phyloP scores from a whole-genome alignment of 2,797 vertebrate species.

The Enteromius radiatus region DNA sequence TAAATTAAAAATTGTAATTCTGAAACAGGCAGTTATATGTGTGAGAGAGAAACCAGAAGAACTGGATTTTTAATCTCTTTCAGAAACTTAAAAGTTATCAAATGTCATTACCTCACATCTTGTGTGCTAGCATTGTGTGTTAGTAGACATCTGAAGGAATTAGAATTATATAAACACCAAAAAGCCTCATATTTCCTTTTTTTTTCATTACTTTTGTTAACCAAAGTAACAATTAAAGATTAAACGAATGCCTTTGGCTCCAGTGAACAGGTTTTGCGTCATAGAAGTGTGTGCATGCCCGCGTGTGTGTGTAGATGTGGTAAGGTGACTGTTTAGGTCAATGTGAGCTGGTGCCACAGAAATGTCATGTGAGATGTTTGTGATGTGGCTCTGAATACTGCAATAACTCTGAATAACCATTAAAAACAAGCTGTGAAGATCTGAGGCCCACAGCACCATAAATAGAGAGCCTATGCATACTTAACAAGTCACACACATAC shows the following conservation, averaged over 20 bases:
- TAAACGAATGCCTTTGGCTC: conserved; percentile 18
- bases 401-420: conserved; percentile 28
- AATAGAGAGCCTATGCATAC: background rate
- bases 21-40: background rate
- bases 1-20: background rate
- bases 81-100: background rate
- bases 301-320: background rate
- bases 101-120: background rate
- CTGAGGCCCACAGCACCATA: conserved; percentile 1
- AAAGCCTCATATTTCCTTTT: background rate
- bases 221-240: conserved; percentile 13
- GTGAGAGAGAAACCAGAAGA: background rate
- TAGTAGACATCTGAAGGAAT: background rate
- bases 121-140: background rate
- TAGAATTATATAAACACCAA: background rate
- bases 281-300: background rate
- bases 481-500: background rate
- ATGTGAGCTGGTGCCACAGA: background rate
- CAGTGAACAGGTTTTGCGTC: background rate
- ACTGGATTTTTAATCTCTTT: background rate
- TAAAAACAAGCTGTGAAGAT: conserved; percentile 21
- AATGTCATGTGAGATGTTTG: background rate
- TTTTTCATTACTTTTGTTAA: background rate
- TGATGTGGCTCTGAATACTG: conserved; percentile 17
- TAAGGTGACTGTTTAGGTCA: background rate